Conservation (phyloP, 2,888 invertebrate species). For the Cheilosia pagana region DNA sequence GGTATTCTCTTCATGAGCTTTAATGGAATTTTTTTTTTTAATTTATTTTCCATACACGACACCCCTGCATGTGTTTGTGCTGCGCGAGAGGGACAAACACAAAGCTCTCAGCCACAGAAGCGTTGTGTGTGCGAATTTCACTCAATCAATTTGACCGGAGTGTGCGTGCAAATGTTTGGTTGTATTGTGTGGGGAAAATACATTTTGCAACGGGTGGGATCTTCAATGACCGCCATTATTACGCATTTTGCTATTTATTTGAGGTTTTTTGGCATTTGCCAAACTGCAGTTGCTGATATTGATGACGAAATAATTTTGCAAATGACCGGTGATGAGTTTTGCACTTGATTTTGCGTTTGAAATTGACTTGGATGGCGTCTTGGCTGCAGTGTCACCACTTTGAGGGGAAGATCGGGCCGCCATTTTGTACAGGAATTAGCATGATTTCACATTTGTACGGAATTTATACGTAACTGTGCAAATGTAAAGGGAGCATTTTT, state of each 20-base stretch:
- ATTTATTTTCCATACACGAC: no score
- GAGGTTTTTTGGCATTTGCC: conserved; percentile 1
- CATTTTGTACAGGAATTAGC: conserved; percentile 44
- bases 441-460: conserved; percentile 12
- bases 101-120: neutral
- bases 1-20: no score
- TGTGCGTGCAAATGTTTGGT: conserved; percentile 25
- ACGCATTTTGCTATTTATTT: conserved; percentile 58
- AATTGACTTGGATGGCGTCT: neutral
- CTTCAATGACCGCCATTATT: conserved; percentile 67
- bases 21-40: no score
- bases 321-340: neutral
- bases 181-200: conserved; percentile 36
- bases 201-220: conserved; percentile 59
- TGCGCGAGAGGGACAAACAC: neutral
- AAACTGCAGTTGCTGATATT: conserved; percentile 16
- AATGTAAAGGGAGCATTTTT: neutral
- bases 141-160: conserved; percentile 5
- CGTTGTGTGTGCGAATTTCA: conserved; percentile 18
- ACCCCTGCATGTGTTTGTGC: neutral
- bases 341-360: neutral
- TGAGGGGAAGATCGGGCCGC: conserved; percentile 53
- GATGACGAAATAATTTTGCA: conserved; percentile 2
- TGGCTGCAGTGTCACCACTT: neutral
- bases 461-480: neutral